A percentile compares a stretch with the other conserved stretches of the same genome.
Conservation (phyloP, 2,113 vertebrate genomes). For the Microcebus tavaratra region DNA sequence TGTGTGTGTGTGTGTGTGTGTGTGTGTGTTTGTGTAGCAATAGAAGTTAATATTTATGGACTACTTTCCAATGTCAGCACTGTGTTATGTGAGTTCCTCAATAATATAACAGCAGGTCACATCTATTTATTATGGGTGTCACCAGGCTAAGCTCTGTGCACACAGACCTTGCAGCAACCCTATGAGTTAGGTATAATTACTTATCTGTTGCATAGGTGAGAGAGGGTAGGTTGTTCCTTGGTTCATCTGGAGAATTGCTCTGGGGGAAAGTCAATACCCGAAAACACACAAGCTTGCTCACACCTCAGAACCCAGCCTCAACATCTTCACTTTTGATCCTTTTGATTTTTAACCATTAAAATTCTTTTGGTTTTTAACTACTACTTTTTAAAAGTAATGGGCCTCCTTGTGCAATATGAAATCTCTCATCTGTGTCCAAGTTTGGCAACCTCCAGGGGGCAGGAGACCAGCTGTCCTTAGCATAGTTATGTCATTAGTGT, state of each 20-base stretch:
- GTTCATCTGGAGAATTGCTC: background rate
- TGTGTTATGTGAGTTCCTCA: background rate
- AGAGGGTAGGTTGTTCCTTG: background rate
- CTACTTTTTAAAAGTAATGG: background rate
- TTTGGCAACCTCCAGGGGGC: background rate
- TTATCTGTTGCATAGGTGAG: background rate
- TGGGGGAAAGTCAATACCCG: background rate
- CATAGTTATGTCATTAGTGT: background rate
- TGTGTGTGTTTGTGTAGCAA: background rate
- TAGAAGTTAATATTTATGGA: background rate
- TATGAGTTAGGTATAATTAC: background rate
- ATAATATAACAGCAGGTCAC: background rate
- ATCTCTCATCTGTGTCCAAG: background rate
- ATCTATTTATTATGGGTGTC: background rate
- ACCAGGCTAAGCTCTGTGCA: background rate
- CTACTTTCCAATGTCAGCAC: background rate
- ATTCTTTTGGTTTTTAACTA: background rate
- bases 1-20: background rate
- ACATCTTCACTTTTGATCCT: background rate
- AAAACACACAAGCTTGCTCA: background rate
- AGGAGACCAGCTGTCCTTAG: background rate
- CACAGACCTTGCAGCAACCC: background rate
- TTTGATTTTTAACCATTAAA: conserved; percentile 7
- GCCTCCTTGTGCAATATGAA: background rate
- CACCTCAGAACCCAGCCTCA: background rate